Conservation (phyloP, 2,888 invertebrate species). For the Caenorhabditis auriculariae region DNA sequence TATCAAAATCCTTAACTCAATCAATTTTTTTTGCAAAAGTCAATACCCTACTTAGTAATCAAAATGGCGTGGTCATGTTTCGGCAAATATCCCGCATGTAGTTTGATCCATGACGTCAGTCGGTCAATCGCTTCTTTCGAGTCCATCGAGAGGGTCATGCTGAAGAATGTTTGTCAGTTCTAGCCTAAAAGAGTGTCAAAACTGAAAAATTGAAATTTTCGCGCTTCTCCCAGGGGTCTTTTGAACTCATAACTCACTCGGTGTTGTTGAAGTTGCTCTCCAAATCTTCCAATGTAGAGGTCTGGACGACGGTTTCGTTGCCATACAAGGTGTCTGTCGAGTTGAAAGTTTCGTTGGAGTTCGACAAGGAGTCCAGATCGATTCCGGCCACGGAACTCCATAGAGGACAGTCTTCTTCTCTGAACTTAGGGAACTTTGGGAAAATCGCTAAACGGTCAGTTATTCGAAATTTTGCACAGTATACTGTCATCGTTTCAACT, state of each 20-base stretch:
- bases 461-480: too few relatives aligned
- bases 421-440: too few relatives aligned
- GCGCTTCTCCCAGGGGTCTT: background rate
- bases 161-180: constrained; percentile 6
- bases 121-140: constrained; percentile 32
- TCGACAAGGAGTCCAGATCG: constrained; percentile 7
- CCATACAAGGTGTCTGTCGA: constrained; percentile 8
- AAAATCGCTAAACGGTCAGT: constrained; percentile 1
- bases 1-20: too few relatives aligned
- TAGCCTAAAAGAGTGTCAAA: too few relatives aligned
- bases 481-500: too few relatives aligned
- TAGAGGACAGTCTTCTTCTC: constrained; percentile 37
- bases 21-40: background rate
- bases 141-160: constrained; percentile 31
- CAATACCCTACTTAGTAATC: constrained; percentile 35
- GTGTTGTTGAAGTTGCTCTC: constrained; percentile 32
- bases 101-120: constrained; percentile 40
- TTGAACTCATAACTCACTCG: constrained; percentile 25
- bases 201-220: too few relatives aligned
- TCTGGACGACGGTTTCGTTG: too few relatives aligned
- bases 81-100: constrained; percentile 33
- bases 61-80: constrained; percentile 50
- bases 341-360: background rate
- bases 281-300: constrained; percentile 23
- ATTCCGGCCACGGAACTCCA: constrained; percentile 21